Base-by-base conservation (phyloP, 1,140 invertebrate species). In the Drosophila trapezifrons region DNA sequence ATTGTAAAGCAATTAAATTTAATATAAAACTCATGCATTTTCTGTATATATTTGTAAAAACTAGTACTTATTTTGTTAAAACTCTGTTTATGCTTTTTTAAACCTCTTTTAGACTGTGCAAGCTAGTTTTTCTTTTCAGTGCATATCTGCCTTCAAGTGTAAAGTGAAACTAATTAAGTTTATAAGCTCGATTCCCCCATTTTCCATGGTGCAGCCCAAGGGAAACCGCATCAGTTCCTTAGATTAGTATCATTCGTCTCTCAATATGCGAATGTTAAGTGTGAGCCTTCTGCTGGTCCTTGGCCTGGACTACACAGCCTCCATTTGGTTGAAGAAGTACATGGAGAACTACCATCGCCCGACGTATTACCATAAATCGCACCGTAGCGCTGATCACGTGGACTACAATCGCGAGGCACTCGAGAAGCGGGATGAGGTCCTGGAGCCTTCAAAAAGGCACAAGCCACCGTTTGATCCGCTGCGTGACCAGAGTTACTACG, bases 321-420 rank as follows among this genome's bases (percentile, higher is more conserved):
- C 62, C 2, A 42, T 13, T 3, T 72, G 71, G 80, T 0, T 79
- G 0, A 83, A 84, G 17, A 22, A 15, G 9, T 84, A 67, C 22
- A 2, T 22, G 1, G 80, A 84, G 51, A 59, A 65, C 32, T 76
- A 77, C 27, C 80, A 84, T 47, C 60, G 80, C 0, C 80, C 80
- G 13, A 38, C 42, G 1, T 84, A 84, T 29, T 76, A 79, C 22
- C 79, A 84, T 57, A 20, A 17, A 4, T n/a, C n/a, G 0, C 80
- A 83, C n/a, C 47, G n/a, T 0, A 1, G 2, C 1, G 1, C 1
- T 0, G 6, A 56, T 0, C 80, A 83, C 35, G 80, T 79, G 4
- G 40, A 83, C 40, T 83, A 83, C 54, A 71, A 56, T 51, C 58
- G 74, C 0, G 3, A 22, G 18, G 22, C n/a, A 0, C 18, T 82